phyloP scores from a whole-genome alignment of 1,140 invertebrate species.

The Phymastichus coffea region DNA sequence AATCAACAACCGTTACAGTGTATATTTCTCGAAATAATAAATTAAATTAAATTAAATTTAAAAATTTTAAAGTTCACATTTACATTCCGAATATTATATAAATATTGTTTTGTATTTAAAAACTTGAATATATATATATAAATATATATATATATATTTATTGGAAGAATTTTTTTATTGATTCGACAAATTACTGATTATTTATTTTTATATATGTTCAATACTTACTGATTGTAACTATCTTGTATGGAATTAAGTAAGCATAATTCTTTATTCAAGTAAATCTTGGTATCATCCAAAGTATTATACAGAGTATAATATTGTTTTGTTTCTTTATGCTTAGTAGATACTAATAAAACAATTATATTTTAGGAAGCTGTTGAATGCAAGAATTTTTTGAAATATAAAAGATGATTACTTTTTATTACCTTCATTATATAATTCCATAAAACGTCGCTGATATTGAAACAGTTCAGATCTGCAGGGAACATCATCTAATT shows the following conservation, averaged over 20 bases:
- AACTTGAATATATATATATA: constrained; percentile 1
- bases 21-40: too few species aligned
- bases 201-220: too few species aligned
- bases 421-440: constrained; percentile 87
- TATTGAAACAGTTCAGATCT: constrained; percentile 92
- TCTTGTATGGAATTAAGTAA: constrained; percentile 93
- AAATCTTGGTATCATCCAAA: constrained; percentile 89
- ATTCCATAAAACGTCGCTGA: constrained; percentile 90
- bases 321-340: constrained; percentile 95
- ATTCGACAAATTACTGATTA: too few species aligned
- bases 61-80: not conserved
- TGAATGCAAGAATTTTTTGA: constrained; percentile 7
- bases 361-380: constrained; percentile 27
- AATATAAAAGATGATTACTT: not conserved
- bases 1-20: too few species aligned
- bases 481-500: constrained; percentile 88
- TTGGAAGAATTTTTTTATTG: too few species aligned
- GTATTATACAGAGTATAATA: constrained; percentile 96
- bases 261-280: constrained; percentile 87
- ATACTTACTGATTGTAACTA: constrained; percentile 83
- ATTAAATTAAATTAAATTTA: constrained; percentile 14
- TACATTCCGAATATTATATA: constrained; percentile 5
- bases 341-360: constrained; percentile 78
- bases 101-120: constrained; percentile 12
- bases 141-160: constrained; percentile 24